Base-by-base conservation (phyloP, 2,113 vertebrate genomes). In the Corythornis vintsioides region DNA sequence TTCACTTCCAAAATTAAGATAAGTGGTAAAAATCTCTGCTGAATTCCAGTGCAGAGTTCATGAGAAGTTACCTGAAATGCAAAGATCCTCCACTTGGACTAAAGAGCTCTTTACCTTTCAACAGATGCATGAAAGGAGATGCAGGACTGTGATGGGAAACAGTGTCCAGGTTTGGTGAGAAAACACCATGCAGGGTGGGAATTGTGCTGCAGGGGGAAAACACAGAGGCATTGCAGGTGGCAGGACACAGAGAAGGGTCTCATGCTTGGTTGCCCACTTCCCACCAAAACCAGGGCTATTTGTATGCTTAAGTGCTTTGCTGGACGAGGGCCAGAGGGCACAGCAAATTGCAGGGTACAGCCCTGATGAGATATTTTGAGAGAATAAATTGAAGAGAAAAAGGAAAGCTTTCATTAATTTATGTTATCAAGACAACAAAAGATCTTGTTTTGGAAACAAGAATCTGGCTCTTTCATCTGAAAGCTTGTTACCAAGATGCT, bases 71-170 rank as follows among this genome's bases (percentile, higher is more conserved):
- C 50, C 45, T 7, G 4, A 78, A 59, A 73, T 0, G 2, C 45
- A 73, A 26, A 61, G 56, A 59, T 26, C 14, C 25, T 55, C 73
- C 35, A 9, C 17, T 43, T 31, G 16, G 29, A 3, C 25, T 28
- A 3, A 33, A 52, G 0, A 53, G 33, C 4, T 33, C 73, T 35
- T 6, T 9, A 61, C 14, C 19, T 29, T 64, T 10, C 5, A 20
- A 55, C 0, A 60, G 52, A 24, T 0, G 10, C 2, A 6, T 0
- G 3, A 40, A 8, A 3, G 28, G 45, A 80, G 38, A 11, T 24
- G 55, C 19, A 26, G 71, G 65, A 11, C 40, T 38, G 22, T 10
- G 21, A 0, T 10, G 47, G 3, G 18, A 25, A 56, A 24, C 11
- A 28, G 28, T n/a, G 28, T 3, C 40, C 15, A 1, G 2, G 20